Base-by-base conservation (phyloP, 2,113 vertebrate species). In the Amazona guildingii region DNA sequence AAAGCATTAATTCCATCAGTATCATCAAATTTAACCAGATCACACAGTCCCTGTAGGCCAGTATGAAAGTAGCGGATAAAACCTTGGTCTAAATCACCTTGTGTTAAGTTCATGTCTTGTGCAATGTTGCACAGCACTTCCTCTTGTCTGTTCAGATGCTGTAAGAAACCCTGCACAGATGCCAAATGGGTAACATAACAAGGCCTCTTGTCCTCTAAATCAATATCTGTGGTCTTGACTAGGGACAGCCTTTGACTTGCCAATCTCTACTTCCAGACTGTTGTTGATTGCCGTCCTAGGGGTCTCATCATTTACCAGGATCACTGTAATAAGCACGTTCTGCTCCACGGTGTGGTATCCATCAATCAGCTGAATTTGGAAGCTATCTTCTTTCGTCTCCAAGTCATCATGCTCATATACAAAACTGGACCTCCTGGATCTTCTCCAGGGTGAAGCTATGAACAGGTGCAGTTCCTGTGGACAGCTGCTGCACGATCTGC, bases 321-420 rank as follows among this genome's bases (percentile, higher is more conserved):
- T 98, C 21, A 98, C 97, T 68, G 75, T 92, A 51, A 98, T 96
- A 10, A 51, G 90, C 6, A 98, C 59, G 3, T 94, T 96, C 70
- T 94, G 94, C 31, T 98, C 96, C 59, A 95, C 92, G 4, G 48
- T 80, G n/a, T 98, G 95, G 31, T 94, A 92, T 24, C 98, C 92
- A 27, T 98, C 97, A 41, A 95, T 98, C 59, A 98, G 66, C 73
- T 95, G 92, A 84, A 98, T 89, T 81, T 95, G 95, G 90, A 98
- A 98, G 64, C 93, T 94, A 83, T 98, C 97, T 77, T 98, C 94
- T 46, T 95, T 97, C 7, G 62, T 97, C 77, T 98, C 97, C 0
- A 95, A 98, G 73, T 98, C 98, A 87, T 98, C 97, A 14, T 98
- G 97, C 23, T 98, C 97, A 86, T 98, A 98, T 14, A 97, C 92